These are phyloP conservation scores for Mythimna lalbum DNA, from an alignment of 2,888 invertebrate genomes.

Conservation along the genomic window DNA sequence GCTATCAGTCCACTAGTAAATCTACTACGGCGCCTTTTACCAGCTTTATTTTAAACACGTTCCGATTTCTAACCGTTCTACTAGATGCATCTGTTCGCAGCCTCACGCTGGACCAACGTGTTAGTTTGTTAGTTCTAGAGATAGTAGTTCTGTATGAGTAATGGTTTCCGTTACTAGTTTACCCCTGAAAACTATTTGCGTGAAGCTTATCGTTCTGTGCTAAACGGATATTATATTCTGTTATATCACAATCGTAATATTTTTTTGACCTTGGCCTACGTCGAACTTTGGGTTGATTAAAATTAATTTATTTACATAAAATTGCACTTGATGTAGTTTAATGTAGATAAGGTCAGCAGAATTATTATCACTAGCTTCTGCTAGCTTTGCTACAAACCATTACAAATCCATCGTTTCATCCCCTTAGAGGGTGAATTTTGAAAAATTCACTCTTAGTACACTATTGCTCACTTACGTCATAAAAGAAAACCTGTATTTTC, in stretches of 20 bases:
- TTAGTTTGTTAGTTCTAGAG: not conserved
- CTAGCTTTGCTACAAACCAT: too few relatives aligned
- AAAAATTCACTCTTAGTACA: too few relatives aligned
- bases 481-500: too few relatives aligned
- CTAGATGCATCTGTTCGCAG: slow-evolving; percentile 10
- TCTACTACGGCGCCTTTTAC: not conserved
- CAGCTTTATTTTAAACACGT: slow-evolving; percentile 3
- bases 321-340: not conserved
- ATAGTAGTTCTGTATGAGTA: slow-evolving; percentile 15
- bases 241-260: slow-evolving; percentile 17
- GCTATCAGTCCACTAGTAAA: too few relatives aligned
- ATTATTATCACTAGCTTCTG: too few relatives aligned
- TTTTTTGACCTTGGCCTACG: slow-evolving; percentile 16
- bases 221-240: slow-evolving; percentile 3
- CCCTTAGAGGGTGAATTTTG: too few relatives aligned
- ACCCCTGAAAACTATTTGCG: slow-evolving; percentile 4
- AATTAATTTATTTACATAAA: slow-evolving; percentile 17
- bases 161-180: slow-evolving; percentile 27
- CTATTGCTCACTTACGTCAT: too few relatives aligned
- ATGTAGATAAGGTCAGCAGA: not conserved
- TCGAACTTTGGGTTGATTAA: slow-evolving; percentile 12
- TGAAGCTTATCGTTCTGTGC: slow-evolving; percentile 7
- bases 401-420: too few relatives aligned
- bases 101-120: slow-evolving; percentile 11
- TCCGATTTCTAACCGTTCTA: slow-evolving; percentile 16